Base-by-base conservation (phyloP, 2,113 vertebrate genomes). In the Syrmaticus mikado region DNA sequence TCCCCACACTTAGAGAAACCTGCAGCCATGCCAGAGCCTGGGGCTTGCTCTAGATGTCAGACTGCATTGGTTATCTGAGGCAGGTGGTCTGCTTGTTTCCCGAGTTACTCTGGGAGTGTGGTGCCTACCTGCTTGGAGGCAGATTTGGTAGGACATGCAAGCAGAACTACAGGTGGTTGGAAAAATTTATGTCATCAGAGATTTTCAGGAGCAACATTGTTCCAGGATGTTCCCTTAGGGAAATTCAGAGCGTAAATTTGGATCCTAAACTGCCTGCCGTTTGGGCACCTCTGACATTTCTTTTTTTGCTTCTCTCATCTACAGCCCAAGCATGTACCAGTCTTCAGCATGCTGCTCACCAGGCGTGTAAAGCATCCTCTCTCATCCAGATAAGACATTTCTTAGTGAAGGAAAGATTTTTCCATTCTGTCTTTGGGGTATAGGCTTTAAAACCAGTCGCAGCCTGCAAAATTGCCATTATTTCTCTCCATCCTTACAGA, bases 331-430 rank as follows among this genome's bases (percentile, higher is more conserved):
- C 40, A 28, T 22, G 55, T 80, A 36, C 34, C 0, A 0, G 45
- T 61, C 15, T 65, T 41, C 60, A 40, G 73, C 0, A 0, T 14
- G 0, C 48, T 52, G 41, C 55, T 70, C 4, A 0, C 22, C 5
- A 10, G 15, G 24, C 11, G 20, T 75, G 38, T 17, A 67, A 60
- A 84, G 12, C 38, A 15, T 50, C 46, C 48, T 80, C 82, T 7
- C 10, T 79, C 58, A 57, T 11, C 48, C 64, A 65, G 40, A 73
- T 73, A 58, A 20, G 45, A 17, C 11, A 12, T 61, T 61, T 87
- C 40, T 43, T 68, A 36, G 14, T 0, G 3, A 80, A 17, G 41
- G 34, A 79, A 45, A 46, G 25, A 41, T 52, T 76, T 82, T 25
- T 72, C 55, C 55, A 4, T 32, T 53, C 43, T 3, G 0, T 70